phyloP scores from a whole-genome alignment of 92 coral and sea anemone species.

The Phenganax marumi region DNA sequence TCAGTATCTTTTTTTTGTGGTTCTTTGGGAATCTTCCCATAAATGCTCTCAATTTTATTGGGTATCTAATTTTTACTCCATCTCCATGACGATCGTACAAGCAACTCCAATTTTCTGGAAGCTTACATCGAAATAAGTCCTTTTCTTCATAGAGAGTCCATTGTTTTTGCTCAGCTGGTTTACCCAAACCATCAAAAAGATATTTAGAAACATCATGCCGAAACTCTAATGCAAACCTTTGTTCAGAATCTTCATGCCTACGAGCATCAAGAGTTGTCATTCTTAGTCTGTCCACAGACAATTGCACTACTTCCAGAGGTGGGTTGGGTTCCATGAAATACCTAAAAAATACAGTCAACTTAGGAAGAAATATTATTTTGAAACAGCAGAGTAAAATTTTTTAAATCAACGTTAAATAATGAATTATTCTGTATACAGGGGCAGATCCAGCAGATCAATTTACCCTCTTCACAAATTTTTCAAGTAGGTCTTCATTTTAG shows the following conservation, averaged over 20 bases:
- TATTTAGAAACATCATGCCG: not conserved
- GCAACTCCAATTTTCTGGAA: slow-evolving; percentile 38
- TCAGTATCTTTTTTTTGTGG: not conserved
- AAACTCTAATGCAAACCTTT: slow-evolving; percentile 42
- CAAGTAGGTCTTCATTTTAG: too few relatives aligned
- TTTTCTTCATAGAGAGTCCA: slow-evolving; percentile 51
- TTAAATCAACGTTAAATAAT: too few relatives aligned
- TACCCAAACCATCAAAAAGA: not conserved
- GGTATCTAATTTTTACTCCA: slow-evolving; percentile 55
- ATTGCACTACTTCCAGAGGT: slow-evolving; percentile 17
- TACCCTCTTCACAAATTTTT: too few relatives aligned
- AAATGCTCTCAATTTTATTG: slow-evolving; percentile 55
- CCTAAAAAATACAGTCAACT: not conserved
- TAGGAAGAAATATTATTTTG: too few relatives aligned
- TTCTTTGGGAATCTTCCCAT: slow-evolving; percentile 40
- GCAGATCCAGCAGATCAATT: not conserved
- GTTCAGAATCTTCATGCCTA: slow-evolving; percentile 52
- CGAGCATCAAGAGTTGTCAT: slow-evolving; percentile 33
- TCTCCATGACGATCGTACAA: slow-evolving; percentile 57
- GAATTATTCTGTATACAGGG: not conserved
- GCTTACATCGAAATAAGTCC: slow-evolving; percentile 50
- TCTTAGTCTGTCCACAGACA: slow-evolving; percentile 56
- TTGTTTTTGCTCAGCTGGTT: slow-evolving; percentile 10
- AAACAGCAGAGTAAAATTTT: not conserved
- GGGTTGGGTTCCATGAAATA: slow-evolving; percentile 4